Evolutionary conservation across 2,888 invertebrate species (phyloP).

Genomic region (Xestoiulus laeticollis): DNA sequence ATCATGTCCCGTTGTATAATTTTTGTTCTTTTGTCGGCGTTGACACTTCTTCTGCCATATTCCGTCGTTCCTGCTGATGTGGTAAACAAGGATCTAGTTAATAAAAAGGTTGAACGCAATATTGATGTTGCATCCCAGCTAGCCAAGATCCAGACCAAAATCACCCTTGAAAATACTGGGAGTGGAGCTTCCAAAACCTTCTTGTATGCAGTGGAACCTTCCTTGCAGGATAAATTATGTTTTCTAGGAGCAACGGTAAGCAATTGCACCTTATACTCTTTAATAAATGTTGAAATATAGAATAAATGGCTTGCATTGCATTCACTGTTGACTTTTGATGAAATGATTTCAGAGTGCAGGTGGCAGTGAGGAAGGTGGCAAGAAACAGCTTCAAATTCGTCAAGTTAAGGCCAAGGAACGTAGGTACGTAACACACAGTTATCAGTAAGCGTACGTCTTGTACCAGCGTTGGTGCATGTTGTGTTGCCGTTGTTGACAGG

Average conservation of each 20-base stretch:
- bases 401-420: constrained; percentile 45
- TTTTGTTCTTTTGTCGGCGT: background rate
- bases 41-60: constrained; percentile 45
- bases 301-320: background rate
- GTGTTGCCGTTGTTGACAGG: too few relatives aligned
- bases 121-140: constrained; percentile 90
- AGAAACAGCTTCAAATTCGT: constrained; percentile 43
- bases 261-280: too few relatives aligned
- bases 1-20: background rate
- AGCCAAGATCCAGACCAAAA: constrained; percentile 80
- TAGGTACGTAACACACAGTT: constrained; percentile 35
- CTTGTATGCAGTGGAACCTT: constrained; percentile 75
- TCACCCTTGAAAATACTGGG: constrained; percentile 85
- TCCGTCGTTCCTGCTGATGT: constrained; percentile 49
- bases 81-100: constrained; percentile 60
- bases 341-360: background rate
- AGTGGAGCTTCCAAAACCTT: constrained; percentile 76
- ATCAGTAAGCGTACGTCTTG: background rate
- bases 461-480: too few relatives aligned
- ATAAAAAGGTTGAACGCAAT: constrained; percentile 80
- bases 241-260: constrained; percentile 75
- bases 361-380: constrained; percentile 51
- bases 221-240: constrained; percentile 73
- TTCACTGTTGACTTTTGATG: background rate
- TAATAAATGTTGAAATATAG: too few relatives aligned